Evolutionary conservation across 1,140 invertebrate genomes (phyloP), one percentile per base, ranked within the genome.

Genomic region (Lycorma delicatula): DNA sequence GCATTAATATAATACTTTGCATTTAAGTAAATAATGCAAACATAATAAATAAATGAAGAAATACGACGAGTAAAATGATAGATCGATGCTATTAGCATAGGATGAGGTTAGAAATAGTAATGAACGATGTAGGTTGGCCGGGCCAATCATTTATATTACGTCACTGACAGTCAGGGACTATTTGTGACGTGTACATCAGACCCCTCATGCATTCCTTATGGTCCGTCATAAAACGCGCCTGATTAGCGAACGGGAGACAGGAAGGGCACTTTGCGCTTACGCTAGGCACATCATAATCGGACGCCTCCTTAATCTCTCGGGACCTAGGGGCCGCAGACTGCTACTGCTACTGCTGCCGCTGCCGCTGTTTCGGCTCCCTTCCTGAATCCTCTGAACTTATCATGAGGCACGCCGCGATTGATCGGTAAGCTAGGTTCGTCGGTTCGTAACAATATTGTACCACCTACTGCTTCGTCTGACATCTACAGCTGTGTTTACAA

Each of bases 151-250:
- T 34, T 9, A n/a, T 16, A 50, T 50, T 23, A 25, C 48, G 29
- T 31, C 27, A 20, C 12, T 34, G 29, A 53, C 23, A 18, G 27
- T 48, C 50, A 53, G 27, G 31, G 27, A 18, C 50, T 28, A 20
- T n/a, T 20, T n/a, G 16, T 27, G 50, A 34, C 50, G 50, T 53
- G 36, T 38, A 18, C 36, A 38, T 38, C 36, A n/a, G 13, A 13
- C 50, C 50, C 50, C 29, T 53, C 50, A 53, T 53, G 23, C 50
- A 53, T 53, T 53, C 50, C 50, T 53, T 53, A 53, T 53, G 31
- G 27, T 12, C 9, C 23, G 23, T 31, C 50, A 53, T 53, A 53
- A 53, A 53, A 53, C 50, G 36, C 18, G 18, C 28, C 50, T 53
- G 50, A 53, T 53, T 53, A 53, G 29, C 12, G 36, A n/a, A n/a